Percentiles rank a stretch among this genome's conserved stretches.
These are phyloP conservation scores for Varecia variegata DNA, from an alignment of 2,797 vertebrate species.

Conservation along the genomic window DNA sequence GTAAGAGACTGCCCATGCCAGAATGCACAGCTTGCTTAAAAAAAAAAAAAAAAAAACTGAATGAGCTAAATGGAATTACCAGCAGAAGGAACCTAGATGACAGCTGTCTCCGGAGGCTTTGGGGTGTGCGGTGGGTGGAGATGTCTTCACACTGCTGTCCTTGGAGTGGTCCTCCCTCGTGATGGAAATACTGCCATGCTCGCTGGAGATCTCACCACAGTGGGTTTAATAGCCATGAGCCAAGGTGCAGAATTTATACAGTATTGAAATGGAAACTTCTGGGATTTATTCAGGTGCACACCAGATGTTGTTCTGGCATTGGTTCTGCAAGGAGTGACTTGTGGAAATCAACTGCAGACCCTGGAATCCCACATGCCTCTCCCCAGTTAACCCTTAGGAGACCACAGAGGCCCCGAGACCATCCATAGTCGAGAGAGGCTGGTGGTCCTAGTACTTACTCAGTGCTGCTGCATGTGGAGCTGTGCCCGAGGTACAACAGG, in stretches of 20 bases:
- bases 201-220: neutral
- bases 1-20: neutral
- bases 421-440: neutral
- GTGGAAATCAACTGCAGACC: constrained; percentile 56
- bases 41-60: neutral
- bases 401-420: neutral
- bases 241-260: constrained; percentile 70
- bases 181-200: constrained; percentile 39
- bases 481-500: neutral
- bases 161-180: neutral
- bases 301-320: constrained; percentile 67
- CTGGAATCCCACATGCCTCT: constrained; percentile 23
- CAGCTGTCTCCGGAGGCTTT: neutral
- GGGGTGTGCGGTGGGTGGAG: neutral
- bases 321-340: neutral
- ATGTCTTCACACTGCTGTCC: neutral
- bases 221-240: constrained; percentile 62
- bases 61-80: neutral
- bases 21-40: neutral
- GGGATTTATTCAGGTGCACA: constrained; percentile 76
- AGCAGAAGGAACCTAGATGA: neutral
- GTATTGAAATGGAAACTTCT: constrained; percentile 56
- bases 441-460: neutral
- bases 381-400: constrained; percentile 67
- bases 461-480: neutral